Base-by-base conservation (phyloP, 2,888 invertebrate genomes). In the Druceiella hillmani region DNA sequence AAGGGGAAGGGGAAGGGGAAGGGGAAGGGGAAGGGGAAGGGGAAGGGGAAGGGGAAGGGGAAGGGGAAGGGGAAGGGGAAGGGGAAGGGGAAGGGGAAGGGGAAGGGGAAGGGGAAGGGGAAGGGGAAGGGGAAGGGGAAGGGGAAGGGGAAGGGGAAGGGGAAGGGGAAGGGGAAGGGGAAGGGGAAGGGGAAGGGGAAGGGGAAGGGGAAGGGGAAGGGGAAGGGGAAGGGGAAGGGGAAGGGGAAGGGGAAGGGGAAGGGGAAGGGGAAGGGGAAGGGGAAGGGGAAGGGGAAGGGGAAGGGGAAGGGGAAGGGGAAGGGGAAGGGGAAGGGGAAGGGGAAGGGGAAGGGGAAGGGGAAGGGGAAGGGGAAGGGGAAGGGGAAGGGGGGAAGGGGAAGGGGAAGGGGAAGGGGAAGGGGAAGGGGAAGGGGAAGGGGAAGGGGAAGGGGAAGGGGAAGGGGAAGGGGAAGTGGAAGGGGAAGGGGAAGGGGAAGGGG, bases 341-440 rank as follows among this genome's bases (percentile, higher is more conserved):
- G n/a, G n/a, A 26, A 4, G 26, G 3, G 9, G 58, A 20, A 9
- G 22, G 22, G 9, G 22, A 20, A 9, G 22, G 22, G 9, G 22
- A 20, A 9, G 22, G 22, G 9, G 22, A 20, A 9, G 22, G 22
- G 9, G 22, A 20, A 9, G 22, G 22, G 9, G 22, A 20, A 9
- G 22, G 22, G 9, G 22, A 20, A 9, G 22, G 22, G 9, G 22
- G 22, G 9, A 9, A 9, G 22, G 6, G 6, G 22, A 9, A 20
- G 22, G 22, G 6, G 6, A 9, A 20, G 22, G 22, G 22, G 6
- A 7, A 9, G 9, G 22, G 22, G 22, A 9, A 20, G 22, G 9
- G 22, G 22, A 9, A 20, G 22, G 9, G 22, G 22, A 9, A 20
- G 22, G 9, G 22, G 22, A 9, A 20, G 22, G 9, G 22, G 22